Evolutionary conservation across 2,113 vertebrate species (phyloP).

Genomic region (Ptilorrhoa leucosticta): DNA sequence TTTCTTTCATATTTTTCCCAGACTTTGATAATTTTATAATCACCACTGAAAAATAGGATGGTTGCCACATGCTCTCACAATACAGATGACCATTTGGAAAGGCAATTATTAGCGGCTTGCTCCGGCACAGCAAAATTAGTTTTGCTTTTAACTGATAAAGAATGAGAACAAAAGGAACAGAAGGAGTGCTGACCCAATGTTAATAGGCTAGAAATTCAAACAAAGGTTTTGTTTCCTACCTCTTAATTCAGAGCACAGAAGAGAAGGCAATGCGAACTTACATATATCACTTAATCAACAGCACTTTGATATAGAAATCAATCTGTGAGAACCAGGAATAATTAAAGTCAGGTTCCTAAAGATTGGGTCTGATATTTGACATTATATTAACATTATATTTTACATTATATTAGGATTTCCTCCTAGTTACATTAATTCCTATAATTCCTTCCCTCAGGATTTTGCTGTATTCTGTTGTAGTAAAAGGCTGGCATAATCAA

Average conservation of each 20-base stretch:
- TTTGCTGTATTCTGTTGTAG: background rate
- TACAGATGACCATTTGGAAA: background rate
- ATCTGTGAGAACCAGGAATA: background rate
- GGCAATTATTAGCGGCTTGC: background rate
- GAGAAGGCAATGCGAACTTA: fast-evolving
- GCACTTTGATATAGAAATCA: background rate
- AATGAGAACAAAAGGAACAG: background rate
- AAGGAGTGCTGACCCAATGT: background rate
- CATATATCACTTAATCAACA: background rate
- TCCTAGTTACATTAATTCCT: background rate
- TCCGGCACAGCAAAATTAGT: background rate
- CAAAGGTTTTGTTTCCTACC: background rate
- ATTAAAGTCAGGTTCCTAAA: background rate
- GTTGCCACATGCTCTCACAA: background rate
- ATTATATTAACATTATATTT: background rate
- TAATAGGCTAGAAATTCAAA: background rate
- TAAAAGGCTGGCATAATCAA: background rate
- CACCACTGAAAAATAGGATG: background rate
- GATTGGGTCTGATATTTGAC: background rate
- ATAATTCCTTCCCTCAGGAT: background rate
- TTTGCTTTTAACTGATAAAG: background rate
- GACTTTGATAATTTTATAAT: background rate
- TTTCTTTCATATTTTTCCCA: background rate
- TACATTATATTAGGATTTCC: background rate
- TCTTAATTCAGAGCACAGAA: background rate